Base-by-base conservation (phyloP, 2,113 vertebrate species). In the Alexandromys fortis region DNA sequence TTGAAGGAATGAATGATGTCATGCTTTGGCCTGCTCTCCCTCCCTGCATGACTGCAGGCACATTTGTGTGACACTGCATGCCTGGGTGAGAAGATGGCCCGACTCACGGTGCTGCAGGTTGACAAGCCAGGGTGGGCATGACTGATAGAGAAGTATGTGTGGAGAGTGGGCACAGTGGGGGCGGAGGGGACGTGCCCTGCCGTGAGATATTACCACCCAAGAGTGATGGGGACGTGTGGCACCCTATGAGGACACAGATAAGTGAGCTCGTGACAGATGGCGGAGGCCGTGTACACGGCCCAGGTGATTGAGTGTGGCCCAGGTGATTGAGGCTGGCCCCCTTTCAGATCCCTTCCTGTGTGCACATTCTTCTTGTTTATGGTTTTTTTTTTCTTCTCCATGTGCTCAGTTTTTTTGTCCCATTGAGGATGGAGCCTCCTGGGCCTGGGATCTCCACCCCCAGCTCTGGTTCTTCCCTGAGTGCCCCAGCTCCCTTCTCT, bases 301-400 rank as follows among this genome's bases (percentile, higher is more conserved):
- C n/a, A n/a, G n/a, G n/a, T n/a, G n/a, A n/a, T n/a, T n/a, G 14
- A 47, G 68, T 4, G 0, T 35, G 70, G 49, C 89, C 38, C 28
- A 67, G 88, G 76, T 68, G 89, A 86, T 77, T 14, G 38, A 52
- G 89, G n/a, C 81, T 28, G 1, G 55, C 26, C 24, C 5, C 21
- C 28, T 68, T 17, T 58, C 19, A 1, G 17, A 16, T 19, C 33
- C 61, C 3, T 11, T 1, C 63, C 14, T 70, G 13, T 28, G 3
- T 3, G 5, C 0, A 63, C 10, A 2, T 55, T 47, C 8, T 73
- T 13, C 26, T 17, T 35, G 38, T 4, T 35, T 2, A 26, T 0
- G 68, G 3, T 68, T 72, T 73, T 38, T 72, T 65, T 19, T 10
- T 38, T n/a, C 35, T 21, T 58, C 17, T 11, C 22, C 0, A 0